Base-by-base conservation (phyloP, 1,140 invertebrate genomes). In the Drosophila subpulchrella region DNA sequence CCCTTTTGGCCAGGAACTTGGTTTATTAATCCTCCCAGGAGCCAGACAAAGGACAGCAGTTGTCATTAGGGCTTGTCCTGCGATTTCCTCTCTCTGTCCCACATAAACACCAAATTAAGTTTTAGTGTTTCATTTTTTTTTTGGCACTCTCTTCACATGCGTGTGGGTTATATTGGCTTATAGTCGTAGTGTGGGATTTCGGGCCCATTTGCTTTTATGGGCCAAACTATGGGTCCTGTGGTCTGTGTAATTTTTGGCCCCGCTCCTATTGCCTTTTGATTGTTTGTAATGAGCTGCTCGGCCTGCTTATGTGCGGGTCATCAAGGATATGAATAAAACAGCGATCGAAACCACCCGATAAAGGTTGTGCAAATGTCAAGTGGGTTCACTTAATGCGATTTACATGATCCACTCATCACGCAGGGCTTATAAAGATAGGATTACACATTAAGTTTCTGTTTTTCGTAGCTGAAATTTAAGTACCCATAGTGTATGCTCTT, bases 51-150 rank as follows among this genome's bases (percentile, higher is more conserved):
- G 67, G 62, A 48, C 79, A 20, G 42, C 84, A 77, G 79, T 83
- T 89, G 75, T 88, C 83, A 88, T 88, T 89, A 89, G 84, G 79
- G 60, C 3, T 17, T 47, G 53, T 62, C 60, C 71, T 11, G 48
- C 48, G 48, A 34, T 51, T 73, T 15, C 32, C 51, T 56, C 12
- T 27, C 17, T 42, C 44, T 36, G 36, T 41, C 30, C 27, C 67
- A 74, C 85, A 81, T 88, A 88, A 88, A 88, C 84, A 88, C 61
- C 80, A 89, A 90, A 88, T 88, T 88, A 89, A 88, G 84, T 89
- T 88, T 88, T 90, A 88, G 72, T 84, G 73, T 73, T 84, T 71
- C 74, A 84, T 75, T 86, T 81, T 71, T 71, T 63, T 83, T 80
- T 58, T 79, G 56, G 68, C 70, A 63, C 59, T 78, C 55, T 58